These are phyloP conservation scores for Neria commutata DNA, from an alignment of 2,888 invertebrate genomes.

Conservation along the genomic window DNA sequence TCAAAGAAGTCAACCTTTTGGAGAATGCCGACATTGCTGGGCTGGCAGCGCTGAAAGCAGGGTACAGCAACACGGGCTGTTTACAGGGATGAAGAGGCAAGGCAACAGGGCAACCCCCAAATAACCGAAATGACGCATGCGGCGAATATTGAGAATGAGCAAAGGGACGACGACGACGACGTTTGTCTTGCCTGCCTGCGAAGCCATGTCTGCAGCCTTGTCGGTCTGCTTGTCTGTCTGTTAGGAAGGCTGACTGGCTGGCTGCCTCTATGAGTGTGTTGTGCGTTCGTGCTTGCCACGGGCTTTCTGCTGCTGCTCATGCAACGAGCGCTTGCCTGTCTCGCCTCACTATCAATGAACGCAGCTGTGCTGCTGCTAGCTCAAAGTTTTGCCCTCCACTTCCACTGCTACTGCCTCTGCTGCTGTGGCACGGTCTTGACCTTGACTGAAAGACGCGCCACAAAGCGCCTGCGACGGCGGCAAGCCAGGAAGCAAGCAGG, in stretches of 20 bases:
- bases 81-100: too few species aligned
- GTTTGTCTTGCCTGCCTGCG: slow-evolving; percentile 3
- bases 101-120: too few species aligned
- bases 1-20: slow-evolving; percentile 41
- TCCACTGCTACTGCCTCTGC: not conserved
- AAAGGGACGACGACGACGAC: not conserved
- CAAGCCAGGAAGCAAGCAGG: not conserved
- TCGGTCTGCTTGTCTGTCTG: slow-evolving; percentile 31
- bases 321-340: not conserved
- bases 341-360: too few species aligned
- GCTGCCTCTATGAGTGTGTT: slow-evolving; percentile 20
- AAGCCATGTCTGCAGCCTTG: slow-evolving; percentile 15
- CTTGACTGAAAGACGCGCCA: slow-evolving; percentile 44
- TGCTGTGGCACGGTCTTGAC: slow-evolving; percentile 45
- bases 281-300: slow-evolving; percentile 12
- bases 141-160: not conserved
- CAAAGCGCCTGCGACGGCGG: too few species aligned
- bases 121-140: not conserved
- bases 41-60: not conserved
- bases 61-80: too few species aligned
- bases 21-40: slow-evolving; percentile 9
- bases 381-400: too few species aligned
- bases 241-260: slow-evolving; percentile 1
- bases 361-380: too few species aligned
- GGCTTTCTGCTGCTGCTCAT: slow-evolving; percentile 16